Evolutionary conservation across 1,140 invertebrate species (phyloP).

Genomic region (Carposina sasakii): DNA sequence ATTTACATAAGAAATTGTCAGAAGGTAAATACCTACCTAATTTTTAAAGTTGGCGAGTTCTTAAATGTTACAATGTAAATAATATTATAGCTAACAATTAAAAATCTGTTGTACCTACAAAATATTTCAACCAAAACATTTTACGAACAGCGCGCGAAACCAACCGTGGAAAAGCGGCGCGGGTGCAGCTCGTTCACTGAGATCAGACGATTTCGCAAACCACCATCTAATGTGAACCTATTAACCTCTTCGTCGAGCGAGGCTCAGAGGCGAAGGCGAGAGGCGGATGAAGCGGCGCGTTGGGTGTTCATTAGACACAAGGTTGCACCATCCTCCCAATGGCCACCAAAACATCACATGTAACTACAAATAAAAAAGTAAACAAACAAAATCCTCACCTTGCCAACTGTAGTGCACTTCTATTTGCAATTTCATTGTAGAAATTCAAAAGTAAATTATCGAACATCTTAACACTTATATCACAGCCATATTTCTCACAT

Average conservation of each 20-base stretch:
- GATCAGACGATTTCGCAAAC: constrained; percentile 64
- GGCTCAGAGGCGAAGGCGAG: constrained; percentile 66
- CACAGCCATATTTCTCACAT: constrained; percentile 67
- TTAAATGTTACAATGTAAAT: no score
- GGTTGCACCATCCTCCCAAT: constrained; percentile 43
- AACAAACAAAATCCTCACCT: constrained; percentile 64
- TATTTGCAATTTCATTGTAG: constrained; percentile 70
- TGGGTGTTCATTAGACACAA: constrained; percentile 66
- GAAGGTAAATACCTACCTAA: constrained; percentile 18
- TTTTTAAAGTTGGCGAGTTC: no score
- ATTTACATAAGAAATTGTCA: no score
- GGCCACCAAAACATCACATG: constrained; percentile 4
- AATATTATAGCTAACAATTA: no score
- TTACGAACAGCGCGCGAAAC: constrained; percentile 64
- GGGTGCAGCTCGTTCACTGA: constrained; percentile 43
- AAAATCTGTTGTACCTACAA: no score
- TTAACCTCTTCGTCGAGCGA: constrained; percentile 66
- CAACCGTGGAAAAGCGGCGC: constrained; percentile 56
- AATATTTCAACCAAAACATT: no score
- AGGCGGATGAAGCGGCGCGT: constrained; percentile 62
- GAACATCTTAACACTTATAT: constrained; percentile 70
- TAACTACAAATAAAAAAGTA: constrained; percentile 48
- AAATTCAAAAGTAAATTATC: constrained; percentile 68
- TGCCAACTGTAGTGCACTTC: constrained; percentile 69
- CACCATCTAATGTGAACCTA: constrained; percentile 71